Percentiles rank a stretch among this genome's conserved stretches.
Evolutionary conservation across 2,888 invertebrate species (phyloP).

Genomic region (Hoplodrina blanda): DNA sequence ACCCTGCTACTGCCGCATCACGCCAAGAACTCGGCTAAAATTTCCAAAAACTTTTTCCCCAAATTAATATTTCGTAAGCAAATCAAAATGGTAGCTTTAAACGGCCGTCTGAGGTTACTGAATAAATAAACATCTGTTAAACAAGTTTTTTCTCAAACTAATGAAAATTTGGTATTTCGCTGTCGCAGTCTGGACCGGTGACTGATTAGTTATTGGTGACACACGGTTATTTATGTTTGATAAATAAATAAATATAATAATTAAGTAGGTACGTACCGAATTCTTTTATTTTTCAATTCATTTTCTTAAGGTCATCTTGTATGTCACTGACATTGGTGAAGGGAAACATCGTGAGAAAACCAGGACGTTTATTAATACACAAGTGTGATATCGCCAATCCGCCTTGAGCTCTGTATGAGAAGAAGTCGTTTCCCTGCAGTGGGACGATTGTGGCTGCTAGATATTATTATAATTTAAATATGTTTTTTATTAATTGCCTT

Average conservation of each 20-base stretch:
- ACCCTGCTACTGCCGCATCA: background rate
- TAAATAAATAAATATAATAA: background rate
- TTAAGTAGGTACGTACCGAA: too few species aligned
- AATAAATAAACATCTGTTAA: conserved; percentile 67
- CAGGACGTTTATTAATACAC: too few species aligned
- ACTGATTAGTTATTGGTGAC: conserved; percentile 58
- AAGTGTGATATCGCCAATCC: too few species aligned
- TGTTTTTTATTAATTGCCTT: too few species aligned
- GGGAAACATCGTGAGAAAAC: too few species aligned
- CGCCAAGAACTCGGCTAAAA: conserved; percentile 1
- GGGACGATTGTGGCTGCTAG: too few species aligned
- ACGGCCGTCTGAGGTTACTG: conserved; percentile 48
- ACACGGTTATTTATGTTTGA: conserved; percentile 37
- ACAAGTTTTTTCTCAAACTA: conserved; percentile 68
- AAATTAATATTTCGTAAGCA: conserved; percentile 58
- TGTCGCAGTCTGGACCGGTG: conserved; percentile 55
- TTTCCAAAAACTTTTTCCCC: conserved; percentile 2
- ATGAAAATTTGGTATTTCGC: conserved; percentile 74
- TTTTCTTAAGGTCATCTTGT: too few species aligned
- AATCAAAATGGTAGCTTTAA: conserved; percentile 52
- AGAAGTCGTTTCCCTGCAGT: too few species aligned
- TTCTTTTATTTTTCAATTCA: too few species aligned
- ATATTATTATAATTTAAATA: too few species aligned
- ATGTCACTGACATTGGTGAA: too few species aligned
- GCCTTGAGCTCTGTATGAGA: too few species aligned